These are phyloP conservation scores for Caretta caretta DNA, from an alignment of 2,113 vertebrate species.

Conservation along the genomic window DNA sequence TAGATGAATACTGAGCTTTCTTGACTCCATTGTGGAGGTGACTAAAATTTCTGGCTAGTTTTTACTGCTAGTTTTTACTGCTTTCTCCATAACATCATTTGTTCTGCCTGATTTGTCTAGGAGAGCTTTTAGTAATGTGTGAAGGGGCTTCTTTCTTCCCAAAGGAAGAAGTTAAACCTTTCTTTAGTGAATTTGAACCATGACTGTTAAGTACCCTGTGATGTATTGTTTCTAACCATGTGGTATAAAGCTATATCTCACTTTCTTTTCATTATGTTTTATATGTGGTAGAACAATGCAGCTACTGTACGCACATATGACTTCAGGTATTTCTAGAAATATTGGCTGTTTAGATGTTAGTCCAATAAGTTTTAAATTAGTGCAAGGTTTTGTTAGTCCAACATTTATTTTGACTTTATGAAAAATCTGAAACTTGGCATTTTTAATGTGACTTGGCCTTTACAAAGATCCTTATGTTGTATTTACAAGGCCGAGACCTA, in stretches of 20 bases:
- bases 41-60: neutral
- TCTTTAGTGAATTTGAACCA: neutral
- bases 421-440: neutral
- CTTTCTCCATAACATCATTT: conserved; percentile 3
- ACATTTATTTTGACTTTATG: neutral
- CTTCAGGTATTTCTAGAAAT: neutral
- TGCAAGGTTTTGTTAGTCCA: neutral
- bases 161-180: neutral
- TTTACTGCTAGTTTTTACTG: neutral
- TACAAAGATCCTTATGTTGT: neutral
- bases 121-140: neutral
- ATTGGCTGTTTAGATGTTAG: neutral
- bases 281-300: neutral
- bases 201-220: neutral
- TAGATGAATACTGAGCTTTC: neutral
- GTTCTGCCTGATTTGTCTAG: neutral
- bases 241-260: neutral
- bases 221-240: neutral
- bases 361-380: neutral
- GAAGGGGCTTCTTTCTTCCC: neutral
- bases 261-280: neutral
- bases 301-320: neutral
- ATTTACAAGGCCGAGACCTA: neutral
- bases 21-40: neutral
- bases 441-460: neutral